Conservation (phyloP, 2,888 invertebrate species). For the Nemoura dubitans region DNA sequence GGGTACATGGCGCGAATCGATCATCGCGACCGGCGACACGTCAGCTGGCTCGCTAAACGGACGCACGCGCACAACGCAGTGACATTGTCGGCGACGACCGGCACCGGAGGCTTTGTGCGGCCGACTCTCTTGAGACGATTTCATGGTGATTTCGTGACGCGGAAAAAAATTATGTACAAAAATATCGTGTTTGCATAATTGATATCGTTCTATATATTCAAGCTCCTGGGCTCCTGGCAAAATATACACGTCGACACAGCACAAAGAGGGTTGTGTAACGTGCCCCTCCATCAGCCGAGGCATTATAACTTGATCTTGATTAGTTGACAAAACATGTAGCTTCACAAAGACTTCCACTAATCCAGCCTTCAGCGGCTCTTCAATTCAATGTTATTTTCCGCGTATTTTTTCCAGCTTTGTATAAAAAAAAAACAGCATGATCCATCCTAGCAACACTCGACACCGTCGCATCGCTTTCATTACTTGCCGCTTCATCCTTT, state of each 20-base stretch:
- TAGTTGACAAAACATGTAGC: background rate
- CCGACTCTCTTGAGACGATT: background rate
- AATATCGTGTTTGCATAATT: background rate
- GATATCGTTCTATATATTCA: background rate
- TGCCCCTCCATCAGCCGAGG: background rate
- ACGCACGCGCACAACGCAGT: no score
- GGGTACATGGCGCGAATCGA: background rate
- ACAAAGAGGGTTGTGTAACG: background rate
- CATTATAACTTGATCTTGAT: background rate
- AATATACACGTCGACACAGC: background rate
- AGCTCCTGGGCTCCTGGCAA: background rate
- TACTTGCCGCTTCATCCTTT: background rate
- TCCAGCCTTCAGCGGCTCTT: background rate
- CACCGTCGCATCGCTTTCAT: background rate
- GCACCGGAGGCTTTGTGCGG: background rate
- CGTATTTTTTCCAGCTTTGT: background rate
- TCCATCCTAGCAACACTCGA: background rate
- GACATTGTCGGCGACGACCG: background rate
- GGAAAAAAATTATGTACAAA: conserved; percentile 12
- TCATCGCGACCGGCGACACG: background rate
- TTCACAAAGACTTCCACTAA: background rate
- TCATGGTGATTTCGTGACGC: background rate
- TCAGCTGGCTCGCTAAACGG: background rate
- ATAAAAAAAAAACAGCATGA: background rate
- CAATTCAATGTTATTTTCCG: conserved; percentile 12